phyloP scores from a whole-genome alignment of 2,888 invertebrate genomes.

The Cephus sareptanus region DNA sequence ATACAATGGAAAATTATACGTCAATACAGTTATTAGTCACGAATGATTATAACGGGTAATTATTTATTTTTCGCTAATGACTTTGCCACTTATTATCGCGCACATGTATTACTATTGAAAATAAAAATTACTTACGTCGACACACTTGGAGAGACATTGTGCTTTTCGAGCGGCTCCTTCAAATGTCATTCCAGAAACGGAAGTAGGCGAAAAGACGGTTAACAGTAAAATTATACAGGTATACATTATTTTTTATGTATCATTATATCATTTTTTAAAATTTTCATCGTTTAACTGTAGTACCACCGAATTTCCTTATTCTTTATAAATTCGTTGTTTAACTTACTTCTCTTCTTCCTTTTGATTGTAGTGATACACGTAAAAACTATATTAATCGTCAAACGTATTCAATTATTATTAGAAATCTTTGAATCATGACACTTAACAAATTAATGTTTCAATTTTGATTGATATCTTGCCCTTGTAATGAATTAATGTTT shows the following conservation, averaged over 20 bases:
- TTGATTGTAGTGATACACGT: not conserved
- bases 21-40: not conserved
- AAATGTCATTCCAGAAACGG: not conserved
- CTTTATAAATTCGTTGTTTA: not conserved
- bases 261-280: not conserved
- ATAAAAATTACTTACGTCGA: not conserved
- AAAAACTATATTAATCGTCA: not conserved
- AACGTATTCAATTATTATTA: too few relatives aligned
- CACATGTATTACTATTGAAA: not conserved
- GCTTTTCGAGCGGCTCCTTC: not conserved
- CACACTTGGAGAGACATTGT: not conserved
- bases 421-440: too few relatives aligned
- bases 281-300: not conserved
- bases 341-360: not conserved
- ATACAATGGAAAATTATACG: not conserved
- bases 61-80: not conserved
- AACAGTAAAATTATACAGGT: not conserved
- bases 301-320: not conserved
- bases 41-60: not conserved
- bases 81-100: not conserved
- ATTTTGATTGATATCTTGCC: too few relatives aligned
- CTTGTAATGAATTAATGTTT: too few relatives aligned
- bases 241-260: not conserved
- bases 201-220: not conserved
- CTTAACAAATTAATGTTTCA: too few relatives aligned